phyloP scores from a whole-genome alignment of 2,113 vertebrate genomes.

The Colossoma macropomum region DNA sequence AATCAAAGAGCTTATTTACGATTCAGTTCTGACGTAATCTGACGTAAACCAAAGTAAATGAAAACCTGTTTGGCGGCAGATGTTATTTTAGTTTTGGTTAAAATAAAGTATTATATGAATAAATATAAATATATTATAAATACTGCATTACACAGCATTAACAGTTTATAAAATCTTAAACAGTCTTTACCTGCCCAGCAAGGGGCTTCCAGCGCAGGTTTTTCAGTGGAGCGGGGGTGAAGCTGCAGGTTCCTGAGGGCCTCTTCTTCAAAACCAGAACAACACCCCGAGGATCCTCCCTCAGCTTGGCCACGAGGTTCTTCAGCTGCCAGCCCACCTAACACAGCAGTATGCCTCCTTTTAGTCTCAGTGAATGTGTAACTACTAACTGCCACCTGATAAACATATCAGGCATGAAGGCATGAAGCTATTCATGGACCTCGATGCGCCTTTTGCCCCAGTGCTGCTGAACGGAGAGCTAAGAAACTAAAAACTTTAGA shows the following conservation, averaged over 20 bases:
- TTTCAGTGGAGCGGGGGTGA: conserved; percentile 87
- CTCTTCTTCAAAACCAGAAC: conserved; percentile 90
- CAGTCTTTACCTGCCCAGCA: conserved; percentile 84
- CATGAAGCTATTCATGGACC: neutral
- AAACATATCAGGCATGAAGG: no score
- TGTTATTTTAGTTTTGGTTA: no score
- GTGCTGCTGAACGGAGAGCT: no score
- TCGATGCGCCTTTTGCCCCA: neutral
- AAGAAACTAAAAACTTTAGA: neutral
- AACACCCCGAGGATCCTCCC: conserved; percentile 85
- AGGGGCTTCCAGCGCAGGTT: conserved; percentile 95
- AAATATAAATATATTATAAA: no score
- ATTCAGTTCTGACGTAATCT: no score
- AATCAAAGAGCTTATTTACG: no score
- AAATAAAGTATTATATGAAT: no score
- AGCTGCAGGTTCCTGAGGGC: conserved; percentile 81
- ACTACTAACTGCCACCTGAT: neutral
- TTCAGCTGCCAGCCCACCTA: conserved; percentile 98
- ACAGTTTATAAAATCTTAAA: conserved; percentile 21
- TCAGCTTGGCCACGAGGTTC: conserved; percentile 89
- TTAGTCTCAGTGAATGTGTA: neutral
- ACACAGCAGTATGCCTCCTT: neutral
- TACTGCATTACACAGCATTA: no score
- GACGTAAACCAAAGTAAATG: no score
- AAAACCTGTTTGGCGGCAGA: no score